A percentile compares a stretch with the other conserved stretches of the same genome.
These are phyloP conservation scores for Drosophila hydei DNA, from an alignment of 1,140 invertebrate genomes.

Conservation along the genomic window DNA sequence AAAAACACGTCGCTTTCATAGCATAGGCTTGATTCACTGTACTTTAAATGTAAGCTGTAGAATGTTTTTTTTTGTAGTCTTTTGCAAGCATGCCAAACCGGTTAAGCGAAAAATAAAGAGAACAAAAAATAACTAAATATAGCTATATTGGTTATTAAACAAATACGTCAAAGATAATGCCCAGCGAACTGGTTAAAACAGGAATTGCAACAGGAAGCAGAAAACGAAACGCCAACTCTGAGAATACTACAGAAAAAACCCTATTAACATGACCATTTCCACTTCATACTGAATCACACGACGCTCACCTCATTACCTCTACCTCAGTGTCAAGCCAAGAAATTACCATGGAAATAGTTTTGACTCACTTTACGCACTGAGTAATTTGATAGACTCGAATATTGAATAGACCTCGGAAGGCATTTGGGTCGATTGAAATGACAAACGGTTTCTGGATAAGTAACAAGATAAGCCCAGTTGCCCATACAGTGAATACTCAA, in stretches of 20 bases:
- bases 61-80: conserved; percentile 2
- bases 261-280: neutral
- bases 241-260: neutral
- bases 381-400: no score
- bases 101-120: conserved; percentile 3
- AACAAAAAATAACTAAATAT: conserved; percentile 23
- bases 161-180: conserved; percentile 23
- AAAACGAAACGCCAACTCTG: neutral
- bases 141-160: conserved; percentile 15
- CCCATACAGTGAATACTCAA: no score
- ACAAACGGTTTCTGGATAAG: no score
- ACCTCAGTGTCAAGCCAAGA: neutral
- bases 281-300: no score
- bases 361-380: no score
- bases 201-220: conserved; percentile 34
- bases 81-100: conserved; percentile 22
- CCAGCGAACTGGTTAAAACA: conserved; percentile 30
- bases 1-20: no score
- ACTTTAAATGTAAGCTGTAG: conserved; percentile 32
- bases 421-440: no score
- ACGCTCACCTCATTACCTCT: neutral
- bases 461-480: no score
- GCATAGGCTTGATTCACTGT: no score
- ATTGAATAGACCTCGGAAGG: no score
- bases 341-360: neutral